Evolutionary conservation across 2,113 vertebrate species (phyloP).

Genomic region (Paracanthobrama guichenoti): DNA sequence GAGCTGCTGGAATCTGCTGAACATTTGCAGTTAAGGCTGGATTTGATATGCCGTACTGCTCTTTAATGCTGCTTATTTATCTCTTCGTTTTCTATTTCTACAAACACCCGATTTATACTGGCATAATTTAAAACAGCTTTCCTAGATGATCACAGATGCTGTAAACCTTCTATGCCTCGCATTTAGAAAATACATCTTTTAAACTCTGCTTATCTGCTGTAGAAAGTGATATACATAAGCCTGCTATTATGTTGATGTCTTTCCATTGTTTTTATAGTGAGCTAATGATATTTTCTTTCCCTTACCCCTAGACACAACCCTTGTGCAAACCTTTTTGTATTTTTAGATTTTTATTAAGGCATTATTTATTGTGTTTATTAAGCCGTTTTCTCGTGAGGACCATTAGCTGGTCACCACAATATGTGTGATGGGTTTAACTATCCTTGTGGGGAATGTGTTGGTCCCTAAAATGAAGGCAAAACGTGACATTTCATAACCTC

Average conservation of each 20-base stretch:
- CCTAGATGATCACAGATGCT: constrained; percentile 4
- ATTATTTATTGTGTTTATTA: constrained; percentile 25
- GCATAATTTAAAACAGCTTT: constrained; percentile 30
- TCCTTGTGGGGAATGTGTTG: not conserved
- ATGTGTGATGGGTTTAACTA: constrained; percentile 4
- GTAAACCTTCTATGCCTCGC: not conserved
- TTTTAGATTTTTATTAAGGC: constrained; percentile 8
- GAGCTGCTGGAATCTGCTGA: not conserved
- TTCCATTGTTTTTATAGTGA: not conserved
- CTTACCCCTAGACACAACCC: not conserved
- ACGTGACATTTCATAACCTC: not conserved
- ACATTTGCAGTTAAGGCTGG: constrained; percentile 20
- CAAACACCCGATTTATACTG: constrained; percentile 15
- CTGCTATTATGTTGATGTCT: not conserved
- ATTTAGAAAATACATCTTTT: not conserved
- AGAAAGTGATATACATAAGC: not conserved
- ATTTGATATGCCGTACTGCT: constrained; percentile 13
- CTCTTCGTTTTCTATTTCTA: constrained; percentile 21
- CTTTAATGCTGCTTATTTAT: constrained; percentile 38
- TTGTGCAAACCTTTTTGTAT: not conserved
- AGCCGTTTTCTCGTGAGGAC: not conserved
- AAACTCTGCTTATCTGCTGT: not conserved
- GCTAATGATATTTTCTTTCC: not conserved
- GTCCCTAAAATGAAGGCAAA: not conserved
- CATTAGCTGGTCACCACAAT: not conserved